Evolutionary conservation across 2,113 vertebrate species (phyloP), one percentile per base, ranked within the genome.

Genomic region (Xiphias gladius): DNA sequence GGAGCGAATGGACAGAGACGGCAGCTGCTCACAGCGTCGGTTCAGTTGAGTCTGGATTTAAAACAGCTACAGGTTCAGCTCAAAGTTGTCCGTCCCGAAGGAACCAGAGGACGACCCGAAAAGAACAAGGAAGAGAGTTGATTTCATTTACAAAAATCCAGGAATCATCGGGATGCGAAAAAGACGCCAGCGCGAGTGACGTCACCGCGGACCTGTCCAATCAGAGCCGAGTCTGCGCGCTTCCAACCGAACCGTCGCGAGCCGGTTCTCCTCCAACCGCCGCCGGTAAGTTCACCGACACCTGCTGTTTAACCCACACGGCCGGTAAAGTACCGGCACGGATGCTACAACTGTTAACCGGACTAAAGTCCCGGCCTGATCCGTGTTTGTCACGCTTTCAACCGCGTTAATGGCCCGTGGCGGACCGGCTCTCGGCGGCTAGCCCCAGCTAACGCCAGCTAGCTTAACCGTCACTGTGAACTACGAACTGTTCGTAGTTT

Each of bases 271-370:
- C 2, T 0, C 22, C 3, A 76, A 35, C 80, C 7, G 58, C 57
- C 24, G 20, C 50, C 69, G 37, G 65, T 82, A 71, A 76, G 20
- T 54, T 11, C 2, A 1, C 17, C 0, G 52, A 28, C 28, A 9
- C 61, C 17, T 10, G 28, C 37, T 13, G 48, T 16, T 64, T 8
- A 24, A 17, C 24, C 32, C 32, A 17, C 0, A 1, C 41, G 8
- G 19, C 4, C 54, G 30, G 32, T 5, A 0, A 5, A 20, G 2
- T 8, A 24, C 24, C 20, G 13, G 41, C 0, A 14, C 68, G 39
- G 19, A 12, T 2, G 20, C 0, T 0, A 17, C 26, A n/a, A 9
- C 1, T 5, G 32, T 0, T 17, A 0, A 24, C 66, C 7, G 68
- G 58, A 7, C 5, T 16, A n/a, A 22, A 12, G 39, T 17, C 16